phyloP scores from a whole-genome alignment of 2,888 invertebrate genomes.

The Aspidiotus rigidus region DNA sequence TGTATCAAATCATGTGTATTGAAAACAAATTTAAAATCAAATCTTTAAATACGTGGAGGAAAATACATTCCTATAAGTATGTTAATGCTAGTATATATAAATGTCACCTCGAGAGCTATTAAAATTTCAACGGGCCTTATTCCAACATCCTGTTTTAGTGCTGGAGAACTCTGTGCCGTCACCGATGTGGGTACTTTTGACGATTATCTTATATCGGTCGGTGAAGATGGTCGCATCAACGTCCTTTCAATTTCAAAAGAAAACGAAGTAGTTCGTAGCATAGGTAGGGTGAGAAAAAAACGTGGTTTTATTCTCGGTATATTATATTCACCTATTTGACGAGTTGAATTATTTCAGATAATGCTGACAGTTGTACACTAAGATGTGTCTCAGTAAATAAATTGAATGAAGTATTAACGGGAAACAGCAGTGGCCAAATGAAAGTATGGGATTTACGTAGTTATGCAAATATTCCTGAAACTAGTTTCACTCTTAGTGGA shows the following conservation, averaged over 20 bases:
- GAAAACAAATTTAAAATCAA: neutral
- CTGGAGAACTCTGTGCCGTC: conserved; percentile 54
- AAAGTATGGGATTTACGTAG: conserved; percentile 78
- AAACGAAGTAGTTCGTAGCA: conserved; percentile 8
- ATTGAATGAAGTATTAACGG: conserved; percentile 65
- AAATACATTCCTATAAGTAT: conserved; percentile 9
- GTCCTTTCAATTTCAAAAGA: conserved; percentile 48
- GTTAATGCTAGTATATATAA: neutral
- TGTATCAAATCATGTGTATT: conserved; percentile 11
- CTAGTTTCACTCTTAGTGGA: conserved; percentile 64
- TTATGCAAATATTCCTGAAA: conserved; percentile 53
- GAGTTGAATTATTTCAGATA: conserved; percentile 45
- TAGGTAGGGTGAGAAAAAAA: conserved; percentile 4
- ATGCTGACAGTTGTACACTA: conserved; percentile 71
- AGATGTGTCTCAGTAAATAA: conserved; percentile 51
- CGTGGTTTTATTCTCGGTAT: too few relatives aligned
- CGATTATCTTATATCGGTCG: conserved; percentile 68
- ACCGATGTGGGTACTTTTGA: conserved; percentile 67
- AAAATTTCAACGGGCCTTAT: neutral
- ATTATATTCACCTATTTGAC: too few relatives aligned
- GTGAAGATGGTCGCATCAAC: conserved; percentile 67
- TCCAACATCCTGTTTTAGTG: conserved; percentile 36
- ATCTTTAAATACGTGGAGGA: conserved; percentile 3
- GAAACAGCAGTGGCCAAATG: conserved; percentile 77
- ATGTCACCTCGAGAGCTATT: neutral